Evolutionary conservation across 2,888 invertebrate genomes (phyloP).

Genomic region (Campopleginae sp.): DNA sequence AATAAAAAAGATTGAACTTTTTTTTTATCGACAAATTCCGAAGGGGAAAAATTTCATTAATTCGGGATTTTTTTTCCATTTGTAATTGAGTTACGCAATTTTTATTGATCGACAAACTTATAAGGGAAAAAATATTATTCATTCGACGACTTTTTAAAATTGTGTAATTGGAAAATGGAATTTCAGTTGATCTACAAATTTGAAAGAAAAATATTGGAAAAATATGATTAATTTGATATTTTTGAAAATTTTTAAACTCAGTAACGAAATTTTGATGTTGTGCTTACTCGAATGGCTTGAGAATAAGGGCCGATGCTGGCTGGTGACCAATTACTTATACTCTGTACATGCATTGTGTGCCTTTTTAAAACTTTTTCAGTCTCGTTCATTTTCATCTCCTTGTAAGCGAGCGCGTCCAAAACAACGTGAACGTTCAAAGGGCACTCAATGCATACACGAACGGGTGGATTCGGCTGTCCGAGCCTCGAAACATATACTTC

Average conservation of each 20-base stretch:
- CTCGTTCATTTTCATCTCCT: constrained; percentile 77
- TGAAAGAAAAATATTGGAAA: no score
- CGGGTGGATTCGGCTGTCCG: constrained; percentile 92
- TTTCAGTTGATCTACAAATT: no score
- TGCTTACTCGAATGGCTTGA: constrained; percentile 92
- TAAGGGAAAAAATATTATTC: neutral
- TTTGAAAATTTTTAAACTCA: no score
- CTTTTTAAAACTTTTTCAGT: constrained; percentile 83
- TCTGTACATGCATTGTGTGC: constrained; percentile 96
- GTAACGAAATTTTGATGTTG: neutral
- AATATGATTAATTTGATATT: no score
- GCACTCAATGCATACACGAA: constrained; percentile 93
- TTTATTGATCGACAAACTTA: neutral
- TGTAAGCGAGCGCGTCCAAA: constrained; percentile 90
- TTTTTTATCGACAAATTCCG: neutral
- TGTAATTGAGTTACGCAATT: no score
- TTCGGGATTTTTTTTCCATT: no score
- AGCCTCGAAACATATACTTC: constrained; percentile 91
- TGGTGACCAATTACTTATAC: constrained; percentile 99
- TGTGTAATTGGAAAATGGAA: no score
- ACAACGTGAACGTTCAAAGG: constrained; percentile 91
- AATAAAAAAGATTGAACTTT: neutral
- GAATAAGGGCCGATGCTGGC: constrained; percentile 99
- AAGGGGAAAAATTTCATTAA: no score
- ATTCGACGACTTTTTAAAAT: no score